phyloP scores from a whole-genome alignment of 1,140 invertebrate genomes.

The Hylaeus anthracinus region DNA sequence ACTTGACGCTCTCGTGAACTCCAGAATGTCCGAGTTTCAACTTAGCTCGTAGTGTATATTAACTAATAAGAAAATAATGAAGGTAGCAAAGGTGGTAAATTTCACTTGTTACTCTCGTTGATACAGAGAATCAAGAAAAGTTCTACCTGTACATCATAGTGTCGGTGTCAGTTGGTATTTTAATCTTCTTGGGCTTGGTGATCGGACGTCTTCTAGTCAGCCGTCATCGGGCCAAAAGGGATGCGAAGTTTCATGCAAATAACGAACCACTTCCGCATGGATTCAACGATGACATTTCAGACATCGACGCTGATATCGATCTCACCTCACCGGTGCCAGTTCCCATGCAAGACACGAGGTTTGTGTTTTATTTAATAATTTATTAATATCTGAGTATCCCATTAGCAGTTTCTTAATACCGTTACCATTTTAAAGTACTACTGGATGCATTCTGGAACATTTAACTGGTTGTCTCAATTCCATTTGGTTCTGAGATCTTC shows the following conservation, averaged over 20 bases:
- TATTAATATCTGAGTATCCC: neutral
- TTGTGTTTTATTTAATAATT: constrained; percentile 8
- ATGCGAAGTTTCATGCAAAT: constrained; percentile 82
- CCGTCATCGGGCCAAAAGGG: constrained; percentile 82
- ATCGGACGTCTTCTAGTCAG: constrained; percentile 85
- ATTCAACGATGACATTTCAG: constrained; percentile 87
- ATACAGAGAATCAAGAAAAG: constrained; percentile 88
- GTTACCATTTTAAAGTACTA: too few relatives aligned
- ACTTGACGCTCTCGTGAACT: neutral
- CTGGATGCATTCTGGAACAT: too few relatives aligned
- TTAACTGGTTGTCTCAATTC: too few relatives aligned
- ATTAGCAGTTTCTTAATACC: too few relatives aligned
- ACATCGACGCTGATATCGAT: constrained; percentile 88
- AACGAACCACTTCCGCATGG: constrained; percentile 86
- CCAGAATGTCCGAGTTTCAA: neutral
- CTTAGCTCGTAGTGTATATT: neutral
- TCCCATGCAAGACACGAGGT: constrained; percentile 79
- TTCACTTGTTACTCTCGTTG: constrained; percentile 1
- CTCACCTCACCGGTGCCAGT: constrained; percentile 83
- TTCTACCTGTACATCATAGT: constrained; percentile 89
- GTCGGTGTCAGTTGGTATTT: constrained; percentile 85
- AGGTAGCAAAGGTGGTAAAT: neutral
- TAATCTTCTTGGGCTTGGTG: constrained; percentile 86
- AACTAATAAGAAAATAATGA: neutral
- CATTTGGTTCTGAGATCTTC: too few relatives aligned